Evolutionary conservation across 2,113 vertebrate genomes (phyloP).

Genomic region (Chamaea fasciata): DNA sequence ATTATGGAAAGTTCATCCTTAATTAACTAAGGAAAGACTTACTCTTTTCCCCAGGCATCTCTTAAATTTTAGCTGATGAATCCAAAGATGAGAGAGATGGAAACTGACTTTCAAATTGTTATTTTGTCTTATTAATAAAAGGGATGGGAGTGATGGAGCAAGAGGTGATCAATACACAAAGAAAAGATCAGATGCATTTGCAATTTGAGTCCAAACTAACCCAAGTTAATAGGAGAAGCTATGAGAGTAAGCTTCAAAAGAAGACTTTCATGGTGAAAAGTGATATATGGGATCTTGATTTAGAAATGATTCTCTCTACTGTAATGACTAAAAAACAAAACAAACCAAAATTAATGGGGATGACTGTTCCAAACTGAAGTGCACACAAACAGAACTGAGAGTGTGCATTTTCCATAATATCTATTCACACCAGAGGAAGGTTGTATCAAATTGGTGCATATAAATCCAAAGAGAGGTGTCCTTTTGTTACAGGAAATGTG

Average conservation of each 20-base stretch:
- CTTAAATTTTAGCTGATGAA: background rate
- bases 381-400: background rate
- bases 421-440: background rate
- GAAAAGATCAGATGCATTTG: background rate
- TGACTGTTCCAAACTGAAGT: background rate
- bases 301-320: background rate
- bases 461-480: background rate
- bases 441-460: background rate
- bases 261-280: background rate
- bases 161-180: background rate
- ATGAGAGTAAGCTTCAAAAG: background rate
- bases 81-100: background rate
- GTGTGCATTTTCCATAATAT: background rate
- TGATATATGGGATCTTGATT: background rate
- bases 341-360: background rate
- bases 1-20: background rate
- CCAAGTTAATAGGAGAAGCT: background rate
- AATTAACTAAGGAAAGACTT: background rate
- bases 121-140: background rate
- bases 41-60: fast-evolving
- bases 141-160: background rate
- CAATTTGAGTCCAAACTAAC: background rate
- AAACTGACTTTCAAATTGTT: background rate
- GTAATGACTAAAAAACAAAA: background rate
- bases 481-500: background rate